phyloP scores from a whole-genome alignment of 2,888 invertebrate species.

The Lasioglossum villosulum region DNA sequence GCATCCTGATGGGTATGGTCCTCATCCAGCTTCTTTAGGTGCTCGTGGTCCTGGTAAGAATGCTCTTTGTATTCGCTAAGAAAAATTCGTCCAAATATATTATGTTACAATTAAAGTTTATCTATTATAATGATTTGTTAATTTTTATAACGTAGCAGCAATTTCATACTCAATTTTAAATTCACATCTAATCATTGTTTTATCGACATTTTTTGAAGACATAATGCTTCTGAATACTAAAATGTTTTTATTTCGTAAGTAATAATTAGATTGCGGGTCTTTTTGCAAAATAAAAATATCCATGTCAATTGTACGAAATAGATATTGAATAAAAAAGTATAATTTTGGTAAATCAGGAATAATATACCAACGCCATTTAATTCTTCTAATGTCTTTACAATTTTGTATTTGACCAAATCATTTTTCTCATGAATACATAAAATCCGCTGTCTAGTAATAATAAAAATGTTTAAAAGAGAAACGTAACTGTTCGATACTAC shows the following conservation, averaged over 20 bases:
- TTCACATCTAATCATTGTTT: not conserved
- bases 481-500: not conserved
- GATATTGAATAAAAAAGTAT: no score
- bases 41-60: slow-evolving; percentile 80
- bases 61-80: not conserved
- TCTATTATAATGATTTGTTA: not conserved
- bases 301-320: no score
- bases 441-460: not conserved
- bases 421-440: no score
- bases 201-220: not conserved
- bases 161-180: not conserved
- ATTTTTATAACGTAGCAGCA: not conserved
- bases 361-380: no score
- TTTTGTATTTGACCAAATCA: no score
- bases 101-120: not conserved
- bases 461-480: not conserved
- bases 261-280: not conserved
- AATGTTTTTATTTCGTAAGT: not conserved
- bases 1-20: slow-evolving; percentile 83
- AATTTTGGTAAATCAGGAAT: no score
- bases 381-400: no score
- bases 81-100: not conserved
- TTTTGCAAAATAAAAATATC: no score
- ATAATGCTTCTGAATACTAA: not conserved
- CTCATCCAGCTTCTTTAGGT: slow-evolving; percentile 80